Conservation (phyloP, 2,113 vertebrate genomes). For the Talpa occidentalis region DNA sequence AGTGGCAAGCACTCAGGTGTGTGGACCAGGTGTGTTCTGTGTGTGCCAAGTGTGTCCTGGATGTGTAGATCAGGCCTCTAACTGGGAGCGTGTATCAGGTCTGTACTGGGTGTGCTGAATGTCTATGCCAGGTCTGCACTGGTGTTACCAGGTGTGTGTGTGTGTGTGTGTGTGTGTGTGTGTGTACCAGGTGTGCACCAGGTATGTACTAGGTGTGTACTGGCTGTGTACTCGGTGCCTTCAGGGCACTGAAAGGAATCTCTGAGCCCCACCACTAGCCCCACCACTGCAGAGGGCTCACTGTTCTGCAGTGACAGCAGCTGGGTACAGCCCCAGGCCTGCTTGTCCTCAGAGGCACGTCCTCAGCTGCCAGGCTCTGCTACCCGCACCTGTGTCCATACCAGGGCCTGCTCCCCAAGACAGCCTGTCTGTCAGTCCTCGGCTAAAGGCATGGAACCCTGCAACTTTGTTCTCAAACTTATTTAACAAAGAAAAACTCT, state of each 20-base stretch:
- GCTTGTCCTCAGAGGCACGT: not conserved
- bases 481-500: slow-evolving; percentile 34
- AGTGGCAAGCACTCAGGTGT: rapidly evolving
- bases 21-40: not conserved
- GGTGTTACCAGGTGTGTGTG: too few relatives aligned
- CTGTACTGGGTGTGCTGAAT: too few relatives aligned
- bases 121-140: too few relatives aligned
- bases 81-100: too few relatives aligned
- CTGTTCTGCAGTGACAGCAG: not conserved
- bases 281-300: too few relatives aligned
- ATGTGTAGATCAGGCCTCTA: too few relatives aligned
- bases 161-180: too few relatives aligned
- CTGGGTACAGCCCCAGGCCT: not conserved
- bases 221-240: rapidly evolving
- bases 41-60: too few relatives aligned
- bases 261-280: too few relatives aligned
- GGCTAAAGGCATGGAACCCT: not conserved
- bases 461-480: not conserved
- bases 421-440: not conserved
- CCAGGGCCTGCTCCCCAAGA: not conserved
- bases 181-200: too few relatives aligned
- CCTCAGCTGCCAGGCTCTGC: not conserved
- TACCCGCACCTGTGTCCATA: too few relatives aligned
- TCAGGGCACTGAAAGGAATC: not conserved
- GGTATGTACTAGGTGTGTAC: too few relatives aligned